phyloP scores from a whole-genome alignment of 2,888 invertebrate species.

The Physocephala rufipes region DNA sequence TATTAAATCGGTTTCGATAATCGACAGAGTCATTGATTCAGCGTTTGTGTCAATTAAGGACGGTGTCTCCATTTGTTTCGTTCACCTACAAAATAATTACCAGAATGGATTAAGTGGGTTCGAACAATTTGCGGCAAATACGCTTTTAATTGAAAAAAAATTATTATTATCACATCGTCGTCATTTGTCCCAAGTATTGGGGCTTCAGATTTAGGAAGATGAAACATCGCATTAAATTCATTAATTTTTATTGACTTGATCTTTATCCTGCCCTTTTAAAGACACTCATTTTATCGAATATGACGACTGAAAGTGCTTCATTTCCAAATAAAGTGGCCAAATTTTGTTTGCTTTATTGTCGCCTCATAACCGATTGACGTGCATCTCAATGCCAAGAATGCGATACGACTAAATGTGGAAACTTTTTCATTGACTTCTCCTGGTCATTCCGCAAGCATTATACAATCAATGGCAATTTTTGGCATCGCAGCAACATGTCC shows the following conservation, averaged over 20 bases:
- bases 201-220: background rate
- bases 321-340: constrained; percentile 31
- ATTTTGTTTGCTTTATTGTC: constrained; percentile 28
- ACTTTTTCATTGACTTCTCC: constrained; percentile 29
- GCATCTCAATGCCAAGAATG: constrained; percentile 32
- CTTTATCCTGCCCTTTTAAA: background rate
- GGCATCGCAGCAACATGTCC: constrained; percentile 14
- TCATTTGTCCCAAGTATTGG: background rate
- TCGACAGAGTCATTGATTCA: constrained; percentile 49
- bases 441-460: constrained; percentile 28
- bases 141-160: constrained; percentile 33
- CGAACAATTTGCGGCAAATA: background rate
- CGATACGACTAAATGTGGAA: constrained; percentile 1
- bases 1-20: constrained; percentile 49
- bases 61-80: constrained; percentile 40
- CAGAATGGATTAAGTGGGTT: background rate
- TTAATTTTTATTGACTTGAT: background rate
- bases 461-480: constrained; percentile 2
- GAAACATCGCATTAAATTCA: background rate
- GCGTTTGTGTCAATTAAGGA: constrained; percentile 41
- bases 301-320: background rate
- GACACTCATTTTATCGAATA: too few relatives aligned
- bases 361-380: constrained; percentile 32
- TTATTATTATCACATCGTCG: background rate
- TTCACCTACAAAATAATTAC: background rate